These are phyloP conservation scores for Rhyzopertha dominica DNA, from an alignment of 1,140 invertebrate species.

Conservation along the genomic window DNA sequence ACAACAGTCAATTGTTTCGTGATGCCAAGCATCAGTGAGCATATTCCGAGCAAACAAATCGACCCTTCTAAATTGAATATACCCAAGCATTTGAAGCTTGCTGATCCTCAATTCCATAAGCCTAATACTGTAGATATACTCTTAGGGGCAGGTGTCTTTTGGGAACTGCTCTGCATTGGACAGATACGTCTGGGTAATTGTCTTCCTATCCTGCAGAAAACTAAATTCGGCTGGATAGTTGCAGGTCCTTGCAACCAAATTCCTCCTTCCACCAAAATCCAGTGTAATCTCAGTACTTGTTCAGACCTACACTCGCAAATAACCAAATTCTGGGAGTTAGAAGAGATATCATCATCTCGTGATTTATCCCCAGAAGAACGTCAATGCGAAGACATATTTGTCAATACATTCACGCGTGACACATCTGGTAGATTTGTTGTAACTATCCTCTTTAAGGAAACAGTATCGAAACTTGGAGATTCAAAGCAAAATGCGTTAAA, in stretches of 20 bases:
- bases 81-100: neutral
- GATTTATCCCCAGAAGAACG: neutral
- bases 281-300: no score
- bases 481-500: neutral
- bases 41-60: no score
- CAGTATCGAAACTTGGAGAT: neutral
- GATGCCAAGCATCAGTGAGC: no score
- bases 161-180: slow-evolving; percentile 20
- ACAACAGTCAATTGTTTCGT: no score
- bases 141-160: slow-evolving; percentile 2
- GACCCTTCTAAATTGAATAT: no score
- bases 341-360: neutral
- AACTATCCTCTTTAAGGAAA: neutral
- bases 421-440: neutral
- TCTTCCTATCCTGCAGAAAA: slow-evolving; percentile 26
- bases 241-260: slow-evolving; percentile 17
- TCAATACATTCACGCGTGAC: neutral
- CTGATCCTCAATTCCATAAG: neutral
- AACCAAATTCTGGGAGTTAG: no score
- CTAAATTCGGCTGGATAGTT: slow-evolving; percentile 30
- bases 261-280: no score
- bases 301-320: no score
- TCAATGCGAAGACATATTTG: neutral
- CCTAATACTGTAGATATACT: neutral
- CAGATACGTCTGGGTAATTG: slow-evolving; percentile 15